A percentile compares a stretch with the other conserved stretches of the same genome.
Conservation (phyloP, 2,888 invertebrate species). For the Drosophila paranaensis region DNA sequence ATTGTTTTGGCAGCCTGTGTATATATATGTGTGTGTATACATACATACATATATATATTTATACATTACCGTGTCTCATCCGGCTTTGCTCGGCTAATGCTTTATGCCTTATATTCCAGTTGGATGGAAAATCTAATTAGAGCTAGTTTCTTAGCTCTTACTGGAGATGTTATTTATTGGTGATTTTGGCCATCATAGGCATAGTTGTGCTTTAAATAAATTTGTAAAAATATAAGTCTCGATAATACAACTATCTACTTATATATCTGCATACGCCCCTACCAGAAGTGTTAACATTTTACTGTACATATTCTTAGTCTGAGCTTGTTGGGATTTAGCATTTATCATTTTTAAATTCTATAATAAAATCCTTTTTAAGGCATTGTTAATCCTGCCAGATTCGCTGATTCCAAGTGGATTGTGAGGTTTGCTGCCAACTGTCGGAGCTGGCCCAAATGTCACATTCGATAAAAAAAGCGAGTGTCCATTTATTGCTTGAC, state of each 20-base stretch:
- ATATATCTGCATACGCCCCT: too few relatives aligned
- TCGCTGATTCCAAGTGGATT: not conserved
- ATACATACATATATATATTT: not conserved
- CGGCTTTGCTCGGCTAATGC: not conserved
- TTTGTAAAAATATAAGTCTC: too few relatives aligned
- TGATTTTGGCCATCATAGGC: too few relatives aligned
- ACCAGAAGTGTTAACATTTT: too few relatives aligned
- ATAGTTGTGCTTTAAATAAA: too few relatives aligned
- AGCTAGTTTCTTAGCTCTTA: too few relatives aligned
- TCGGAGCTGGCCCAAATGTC: conserved; percentile 26
- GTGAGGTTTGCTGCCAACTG: not conserved
- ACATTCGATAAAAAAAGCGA: conserved; percentile 30
- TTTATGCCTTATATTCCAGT: not conserved
- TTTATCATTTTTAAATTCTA: too few relatives aligned
- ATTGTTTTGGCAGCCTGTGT: conserved; percentile 27
- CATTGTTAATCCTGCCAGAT: not conserved
- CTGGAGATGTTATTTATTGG: too few relatives aligned
- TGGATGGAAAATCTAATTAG: not conserved
- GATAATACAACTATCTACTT: too few relatives aligned
- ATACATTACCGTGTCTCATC: not conserved
- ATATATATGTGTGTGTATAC: not conserved
- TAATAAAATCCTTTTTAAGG: too few relatives aligned
- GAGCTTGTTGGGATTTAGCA: too few relatives aligned
- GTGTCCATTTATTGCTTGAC: conserved; percentile 31
- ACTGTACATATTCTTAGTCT: too few relatives aligned